phyloP scores from a whole-genome alignment of 92 coral and sea anemone species.

The Montipora capitata region DNA sequence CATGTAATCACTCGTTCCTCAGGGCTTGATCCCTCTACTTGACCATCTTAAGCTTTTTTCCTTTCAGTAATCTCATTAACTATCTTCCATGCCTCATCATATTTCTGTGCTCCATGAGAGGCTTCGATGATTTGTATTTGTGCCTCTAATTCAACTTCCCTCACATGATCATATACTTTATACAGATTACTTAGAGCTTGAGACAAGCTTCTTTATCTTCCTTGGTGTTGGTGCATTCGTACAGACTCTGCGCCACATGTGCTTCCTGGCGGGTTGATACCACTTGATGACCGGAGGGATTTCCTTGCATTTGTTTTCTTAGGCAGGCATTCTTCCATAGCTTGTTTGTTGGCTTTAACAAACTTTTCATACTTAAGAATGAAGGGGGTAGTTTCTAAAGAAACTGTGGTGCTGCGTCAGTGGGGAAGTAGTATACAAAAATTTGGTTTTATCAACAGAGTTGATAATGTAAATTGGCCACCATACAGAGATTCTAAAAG shows the following conservation, averaged over 20 bases:
- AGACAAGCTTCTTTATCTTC: conserved; percentile 7
- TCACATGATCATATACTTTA: conserved; percentile 42
- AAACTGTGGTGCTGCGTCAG: too few species aligned
- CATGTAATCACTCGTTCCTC: conserved; percentile 62
- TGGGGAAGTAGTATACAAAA: too few species aligned
- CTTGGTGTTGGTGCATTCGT: conserved; percentile 13
- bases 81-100: conserved; percentile 48
- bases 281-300: conserved; percentile 20
- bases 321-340: conserved; percentile 43
- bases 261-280: conserved; percentile 18
- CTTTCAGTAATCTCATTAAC: conserved; percentile 64
- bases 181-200: conserved; percentile 31
- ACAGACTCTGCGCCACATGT: conserved; percentile 9
- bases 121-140: conserved; percentile 40
- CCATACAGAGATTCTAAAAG: too few species aligned
- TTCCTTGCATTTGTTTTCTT: conserved; percentile 18
- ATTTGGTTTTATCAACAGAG: too few species aligned
- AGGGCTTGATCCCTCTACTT: conserved; percentile 36
- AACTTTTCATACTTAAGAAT: conserved; percentile 34
- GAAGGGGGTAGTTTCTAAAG: too few species aligned
- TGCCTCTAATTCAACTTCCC: conserved; percentile 46
- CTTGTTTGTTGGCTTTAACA: conserved; percentile 20
- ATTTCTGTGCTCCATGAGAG: conserved; percentile 23
- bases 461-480: too few species aligned
- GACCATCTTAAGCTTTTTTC: conserved; percentile 18